phyloP scores from a whole-genome alignment of 2,797 vertebrate genomes.

The Enteromius argenteus region DNA sequence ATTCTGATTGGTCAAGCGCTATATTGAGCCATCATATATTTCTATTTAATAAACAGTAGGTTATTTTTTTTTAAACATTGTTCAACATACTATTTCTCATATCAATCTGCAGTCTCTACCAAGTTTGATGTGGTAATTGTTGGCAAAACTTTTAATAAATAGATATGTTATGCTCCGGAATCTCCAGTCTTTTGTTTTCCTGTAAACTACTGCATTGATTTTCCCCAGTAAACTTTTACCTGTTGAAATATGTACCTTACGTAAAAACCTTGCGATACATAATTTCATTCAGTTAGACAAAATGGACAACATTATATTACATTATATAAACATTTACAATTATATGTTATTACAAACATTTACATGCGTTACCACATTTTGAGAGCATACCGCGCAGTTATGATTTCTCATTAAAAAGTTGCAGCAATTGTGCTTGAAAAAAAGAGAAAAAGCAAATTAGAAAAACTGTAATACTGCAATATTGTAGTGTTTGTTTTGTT shows the following conservation, averaged over 20 bases:
- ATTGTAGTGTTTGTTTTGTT: neutral
- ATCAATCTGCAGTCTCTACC: neutral
- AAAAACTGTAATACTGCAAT: neutral
- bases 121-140: no score
- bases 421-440: no score
- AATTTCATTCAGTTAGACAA: neutral
- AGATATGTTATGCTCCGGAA: no score
- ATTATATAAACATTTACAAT: neutral
- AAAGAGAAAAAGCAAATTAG: neutral
- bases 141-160: no score
- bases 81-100: neutral
- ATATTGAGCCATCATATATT: neutral
- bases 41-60: neutral
- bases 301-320: neutral
- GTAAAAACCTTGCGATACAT: neutral
- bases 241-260: neutral
- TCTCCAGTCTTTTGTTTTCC: neutral
- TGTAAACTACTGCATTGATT: neutral
- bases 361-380: no score
- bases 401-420: neutral
- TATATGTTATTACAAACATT: neutral
- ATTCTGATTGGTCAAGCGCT: neutral
- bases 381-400: neutral
- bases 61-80: neutral
- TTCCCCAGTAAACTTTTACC: neutral